Conservation (phyloP, 2,113 vertebrate species). For the Pungitius pungitius region DNA sequence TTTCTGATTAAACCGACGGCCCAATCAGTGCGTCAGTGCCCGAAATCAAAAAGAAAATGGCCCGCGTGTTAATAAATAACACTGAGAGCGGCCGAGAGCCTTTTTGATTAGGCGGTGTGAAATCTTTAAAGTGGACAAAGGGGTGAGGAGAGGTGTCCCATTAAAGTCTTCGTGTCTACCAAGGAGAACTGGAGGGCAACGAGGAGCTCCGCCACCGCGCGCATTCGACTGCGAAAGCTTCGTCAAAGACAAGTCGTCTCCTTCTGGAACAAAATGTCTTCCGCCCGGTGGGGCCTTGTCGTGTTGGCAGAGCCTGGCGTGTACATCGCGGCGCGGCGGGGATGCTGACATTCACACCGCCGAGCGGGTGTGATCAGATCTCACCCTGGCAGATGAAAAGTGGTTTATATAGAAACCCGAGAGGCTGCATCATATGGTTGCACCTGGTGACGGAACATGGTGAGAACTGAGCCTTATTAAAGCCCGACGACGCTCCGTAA, state of each 20-base stretch:
- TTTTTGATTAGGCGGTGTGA: constrained; percentile 43
- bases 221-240: constrained; percentile 58
- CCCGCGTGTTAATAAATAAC: constrained; percentile 42
- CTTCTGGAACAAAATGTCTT: constrained; percentile 65
- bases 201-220: constrained; percentile 39
- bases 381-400: constrained; percentile 74
- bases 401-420: constrained; percentile 79
- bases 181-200: constrained; percentile 61
- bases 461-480: constrained; percentile 65
- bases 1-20: constrained; percentile 38
- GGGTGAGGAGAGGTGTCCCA: constrained; percentile 44
- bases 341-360: constrained; percentile 79
- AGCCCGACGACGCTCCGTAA: constrained; percentile 48
- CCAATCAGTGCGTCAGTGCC: constrained; percentile 18
- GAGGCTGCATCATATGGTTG: constrained; percentile 78
- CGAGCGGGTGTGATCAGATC: constrained; percentile 74
- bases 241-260: constrained; percentile 67
- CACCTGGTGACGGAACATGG: constrained; percentile 72
- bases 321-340: constrained; percentile 65
- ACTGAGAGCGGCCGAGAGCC: constrained; percentile 20
- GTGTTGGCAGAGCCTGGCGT: constrained; percentile 69
- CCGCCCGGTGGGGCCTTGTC: constrained; percentile 65
- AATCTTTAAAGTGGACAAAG: constrained; percentile 52
- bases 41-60: constrained; percentile 42
- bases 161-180: constrained; percentile 50